Conservation (phyloP, 2,113 vertebrate species). For the Sinocyclocheilus anshuiensis region DNA sequence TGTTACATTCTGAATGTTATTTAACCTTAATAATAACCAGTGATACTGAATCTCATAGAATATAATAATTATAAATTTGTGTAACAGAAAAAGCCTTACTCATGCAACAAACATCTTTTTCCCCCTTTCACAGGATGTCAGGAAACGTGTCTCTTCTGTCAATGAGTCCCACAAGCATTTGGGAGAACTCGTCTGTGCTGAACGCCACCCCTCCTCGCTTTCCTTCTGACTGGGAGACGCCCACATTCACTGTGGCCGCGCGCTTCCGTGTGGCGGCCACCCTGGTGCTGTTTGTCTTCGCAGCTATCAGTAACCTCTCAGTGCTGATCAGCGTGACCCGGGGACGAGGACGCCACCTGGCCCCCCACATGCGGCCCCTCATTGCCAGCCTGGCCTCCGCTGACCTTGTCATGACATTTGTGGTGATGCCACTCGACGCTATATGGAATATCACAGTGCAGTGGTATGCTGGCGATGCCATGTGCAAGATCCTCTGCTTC, state of each 20-base stretch:
- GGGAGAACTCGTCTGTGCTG: constrained; percentile 40
- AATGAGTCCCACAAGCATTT: constrained; percentile 7
- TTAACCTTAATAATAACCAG: background rate
- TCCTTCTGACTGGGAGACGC: constrained; percentile 65
- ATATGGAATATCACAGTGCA: constrained; percentile 79
- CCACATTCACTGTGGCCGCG: constrained; percentile 74
- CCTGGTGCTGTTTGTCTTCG: constrained; percentile 72
- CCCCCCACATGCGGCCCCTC: constrained; percentile 75
- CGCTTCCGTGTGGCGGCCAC: constrained; percentile 75
- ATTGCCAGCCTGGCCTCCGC: constrained; percentile 75
- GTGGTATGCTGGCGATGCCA: constrained; percentile 73
- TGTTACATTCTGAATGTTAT: background rate
- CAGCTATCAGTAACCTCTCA: constrained; percentile 73
- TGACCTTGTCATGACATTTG: constrained; percentile 79
- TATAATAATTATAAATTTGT: too few species aligned
- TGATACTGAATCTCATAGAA: too few species aligned
- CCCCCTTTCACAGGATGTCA: constrained; percentile 50
- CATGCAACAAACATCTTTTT: background rate
- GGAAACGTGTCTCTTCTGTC: constrained; percentile 43
- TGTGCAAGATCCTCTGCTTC: constrained; percentile 77
- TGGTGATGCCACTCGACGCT: constrained; percentile 79
- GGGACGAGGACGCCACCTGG: constrained; percentile 71
- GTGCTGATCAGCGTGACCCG: constrained; percentile 71
- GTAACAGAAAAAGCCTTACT: background rate
- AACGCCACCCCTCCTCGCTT: constrained; percentile 40